phyloP scores from a whole-genome alignment of 2,797 vertebrate species.

The Anguilla megastoma region DNA sequence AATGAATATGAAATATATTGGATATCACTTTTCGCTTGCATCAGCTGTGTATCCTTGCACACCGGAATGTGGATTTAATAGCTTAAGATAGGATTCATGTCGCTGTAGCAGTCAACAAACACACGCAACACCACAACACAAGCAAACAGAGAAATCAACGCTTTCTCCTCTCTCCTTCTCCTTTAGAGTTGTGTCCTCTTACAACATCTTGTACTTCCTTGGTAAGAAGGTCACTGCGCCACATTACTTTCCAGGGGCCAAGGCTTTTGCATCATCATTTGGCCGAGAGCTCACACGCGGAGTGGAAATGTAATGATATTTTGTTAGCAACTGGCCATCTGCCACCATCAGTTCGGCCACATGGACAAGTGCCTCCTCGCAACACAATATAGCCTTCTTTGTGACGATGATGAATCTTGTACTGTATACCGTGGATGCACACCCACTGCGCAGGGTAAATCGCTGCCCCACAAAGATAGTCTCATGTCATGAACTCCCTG shows the following conservation, averaged over 20 bases:
- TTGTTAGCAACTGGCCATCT: conserved; percentile 62
- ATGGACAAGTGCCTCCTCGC: conserved; percentile 59
- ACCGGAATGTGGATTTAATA: background rate
- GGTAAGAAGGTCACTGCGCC: conserved; percentile 53
- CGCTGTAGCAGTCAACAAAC: background rate
- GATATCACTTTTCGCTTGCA: background rate
- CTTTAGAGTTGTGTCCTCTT: conserved; percentile 14
- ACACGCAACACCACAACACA: background rate
- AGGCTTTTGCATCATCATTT: conserved; percentile 62
- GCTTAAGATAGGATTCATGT: background rate
- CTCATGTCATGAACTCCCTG: background rate
- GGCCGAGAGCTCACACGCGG: conserved; percentile 53
- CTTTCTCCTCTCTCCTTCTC: background rate
- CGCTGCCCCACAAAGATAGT: conserved; percentile 42
- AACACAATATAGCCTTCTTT: conserved; percentile 56
- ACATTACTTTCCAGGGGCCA: conserved; percentile 53
- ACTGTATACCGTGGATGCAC: conserved; percentile 9
- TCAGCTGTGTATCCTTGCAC: background rate
- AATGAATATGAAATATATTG: background rate
- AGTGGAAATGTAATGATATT: conserved; percentile 64
- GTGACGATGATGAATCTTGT: conserved; percentile 20
- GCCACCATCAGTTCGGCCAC: conserved; percentile 42
- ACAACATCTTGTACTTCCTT: conserved; percentile 33
- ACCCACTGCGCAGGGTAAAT: conserved; percentile 35
- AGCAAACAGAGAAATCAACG: background rate